Evolutionary conservation across 2,797 vertebrate genomes (phyloP), one percentile per base, ranked within the genome.

Genomic region (Nannoperca australis): DNA sequence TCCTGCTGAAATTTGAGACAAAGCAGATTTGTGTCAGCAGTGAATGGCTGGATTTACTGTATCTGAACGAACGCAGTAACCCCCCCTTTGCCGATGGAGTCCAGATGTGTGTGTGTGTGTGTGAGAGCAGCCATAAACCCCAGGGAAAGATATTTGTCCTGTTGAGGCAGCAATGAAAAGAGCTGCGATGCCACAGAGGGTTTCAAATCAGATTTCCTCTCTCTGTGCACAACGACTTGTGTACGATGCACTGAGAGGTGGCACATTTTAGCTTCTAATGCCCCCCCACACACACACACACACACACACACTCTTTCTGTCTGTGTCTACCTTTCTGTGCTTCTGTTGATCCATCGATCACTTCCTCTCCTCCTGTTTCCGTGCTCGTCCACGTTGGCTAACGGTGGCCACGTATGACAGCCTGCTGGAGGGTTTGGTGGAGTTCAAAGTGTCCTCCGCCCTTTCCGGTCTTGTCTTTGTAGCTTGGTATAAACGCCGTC

Each of bases 81-180:
- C 14, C 12, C 3, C 9, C 20, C 32, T 32, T n/a, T 4, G 11
- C 10, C 36, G 65, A 49, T 27, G 22, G 38, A 66, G n/a, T 42
- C 34, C 62, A 49, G 40, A 24, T 66, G 38, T 40, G 24, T 8
- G 4, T 12, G 24, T 24, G 78, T 62, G 27, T 58, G 40, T 47
- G 44, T 27, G 54, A n/a, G 63, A 9, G 54, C 59, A n/a, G 50
- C 72, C 13, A 7, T 30, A 55, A 44, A 74, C 70, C 59, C 58
- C 24, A 0, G 66, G 27, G 66, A 70, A 0, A 70, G n/a, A 0
- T 44, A 50, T 76, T n/a, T 32, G 47, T 81, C 53, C 45, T 45
- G 65, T 74, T 86, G 30, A 71, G 49, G 74, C 58, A 3, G 58
- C 30, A 10, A 22, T 55, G 63, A 53, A 32, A 79, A 63, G 7